Conservation (phyloP, 53 echinoderm and acorn worm genomes). For the Temnopleurus reevesii region DNA sequence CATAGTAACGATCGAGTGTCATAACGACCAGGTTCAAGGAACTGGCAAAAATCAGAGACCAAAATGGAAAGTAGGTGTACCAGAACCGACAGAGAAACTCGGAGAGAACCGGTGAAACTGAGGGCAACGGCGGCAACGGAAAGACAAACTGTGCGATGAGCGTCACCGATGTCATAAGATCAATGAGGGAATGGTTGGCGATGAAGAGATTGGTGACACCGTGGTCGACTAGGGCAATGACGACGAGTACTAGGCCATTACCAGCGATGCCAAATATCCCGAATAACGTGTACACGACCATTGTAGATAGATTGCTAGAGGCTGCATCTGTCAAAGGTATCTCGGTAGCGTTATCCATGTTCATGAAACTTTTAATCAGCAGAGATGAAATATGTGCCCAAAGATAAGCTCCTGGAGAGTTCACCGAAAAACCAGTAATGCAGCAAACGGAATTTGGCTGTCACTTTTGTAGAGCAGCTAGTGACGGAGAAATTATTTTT, state of each 20-base stretch:
- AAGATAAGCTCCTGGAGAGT: no score
- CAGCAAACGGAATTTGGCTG: no score
- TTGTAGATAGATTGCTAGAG: neutral
- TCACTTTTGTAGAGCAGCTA: no score
- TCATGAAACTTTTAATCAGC: no score
- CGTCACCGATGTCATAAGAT: neutral
- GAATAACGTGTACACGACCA: neutral
- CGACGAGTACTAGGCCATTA: neutral
- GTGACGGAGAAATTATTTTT: no score
- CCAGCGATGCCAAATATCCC: neutral
- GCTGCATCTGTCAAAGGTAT: no score
- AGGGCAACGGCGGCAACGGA: neutral
- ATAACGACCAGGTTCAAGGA: constrained; percentile 24
- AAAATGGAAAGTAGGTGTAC: constrained; percentile 6
- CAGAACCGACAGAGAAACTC: neutral
- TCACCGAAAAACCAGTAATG: no score
- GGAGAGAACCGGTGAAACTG: neutral
- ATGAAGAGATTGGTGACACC: constrained; percentile 17
- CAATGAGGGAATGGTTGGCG: neutral
- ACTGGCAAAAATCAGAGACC: constrained; percentile 1
- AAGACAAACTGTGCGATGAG: constrained; percentile 1
- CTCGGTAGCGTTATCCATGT: no score
- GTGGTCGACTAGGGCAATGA: neutral
- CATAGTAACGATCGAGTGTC: constrained; percentile 14
- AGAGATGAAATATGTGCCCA: no score